Percentiles rank a stretch among this genome's conserved stretches.
These are phyloP conservation scores for Orientallactaga sibirica DNA, from an alignment of 2,797 vertebrate genomes.

Conservation along the genomic window DNA sequence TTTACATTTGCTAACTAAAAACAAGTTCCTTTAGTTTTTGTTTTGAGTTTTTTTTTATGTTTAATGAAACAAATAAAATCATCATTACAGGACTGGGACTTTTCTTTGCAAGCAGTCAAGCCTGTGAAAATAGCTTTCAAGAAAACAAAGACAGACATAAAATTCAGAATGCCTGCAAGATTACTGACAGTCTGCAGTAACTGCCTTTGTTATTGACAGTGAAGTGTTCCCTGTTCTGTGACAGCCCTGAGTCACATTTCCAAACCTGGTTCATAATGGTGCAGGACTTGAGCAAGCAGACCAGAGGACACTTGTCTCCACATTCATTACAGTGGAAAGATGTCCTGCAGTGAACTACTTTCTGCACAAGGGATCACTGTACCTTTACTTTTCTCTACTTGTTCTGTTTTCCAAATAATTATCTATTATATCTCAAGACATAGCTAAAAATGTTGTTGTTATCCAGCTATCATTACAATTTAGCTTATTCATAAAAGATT, in stretches of 20 bases:
- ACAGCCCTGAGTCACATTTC: not conserved
- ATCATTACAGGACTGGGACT: not conserved
- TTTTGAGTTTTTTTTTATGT: not conserved
- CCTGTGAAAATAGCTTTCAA: not conserved
- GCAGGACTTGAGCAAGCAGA: not conserved
- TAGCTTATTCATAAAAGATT: slow-evolving; percentile 48
- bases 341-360: not conserved
- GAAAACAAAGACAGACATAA: slow-evolving; percentile 15
- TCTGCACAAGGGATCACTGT: not conserved
- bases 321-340: not conserved
- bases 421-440: not conserved
- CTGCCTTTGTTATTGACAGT: not conserved
- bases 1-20: slow-evolving; percentile 11
- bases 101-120: slow-evolving; percentile 21
- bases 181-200: not conserved
- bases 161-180: not conserved
- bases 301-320: not conserved
- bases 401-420: not conserved
- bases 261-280: not conserved
- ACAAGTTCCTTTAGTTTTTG: not conserved
- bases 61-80: not conserved
- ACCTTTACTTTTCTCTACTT: not conserved
- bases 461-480: not conserved
- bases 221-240: not conserved
- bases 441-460: slow-evolving; percentile 37